Percentiles rank a stretch among this genome's conserved stretches.
These are phyloP conservation scores for Agapetus fuscipes DNA, from an alignment of 2,888 invertebrate species.

Conservation along the genomic window DNA sequence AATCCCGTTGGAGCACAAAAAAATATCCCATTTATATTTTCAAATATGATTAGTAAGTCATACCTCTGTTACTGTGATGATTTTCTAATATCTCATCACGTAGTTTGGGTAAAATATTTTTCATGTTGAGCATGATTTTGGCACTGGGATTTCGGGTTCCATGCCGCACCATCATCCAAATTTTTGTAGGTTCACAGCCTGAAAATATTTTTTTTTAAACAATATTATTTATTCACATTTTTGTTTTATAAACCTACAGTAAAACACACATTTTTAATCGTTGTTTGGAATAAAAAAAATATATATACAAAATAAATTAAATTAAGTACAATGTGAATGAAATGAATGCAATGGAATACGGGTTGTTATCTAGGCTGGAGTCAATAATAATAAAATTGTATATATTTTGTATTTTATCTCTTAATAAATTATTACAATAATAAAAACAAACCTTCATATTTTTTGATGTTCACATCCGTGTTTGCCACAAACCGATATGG, in stretches of 20 bases:
- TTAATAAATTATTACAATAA: slow-evolving; percentile 1
- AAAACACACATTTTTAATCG: no score
- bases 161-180: slow-evolving; percentile 70
- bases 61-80: slow-evolving; percentile 24
- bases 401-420: no score
- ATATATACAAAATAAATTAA: no score
- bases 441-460: slow-evolving; percentile 45
- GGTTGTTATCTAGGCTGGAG: no score
- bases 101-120: slow-evolving; percentile 41
- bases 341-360: no score
- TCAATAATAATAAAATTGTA: no score
- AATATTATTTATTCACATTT: slow-evolving; percentile 8
- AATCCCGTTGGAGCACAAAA: no score
- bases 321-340: no score
- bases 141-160: slow-evolving; percentile 65
- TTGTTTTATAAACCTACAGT: no score
- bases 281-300: no score
- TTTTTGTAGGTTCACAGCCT: slow-evolving; percentile 57
- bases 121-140: slow-evolving; percentile 46
- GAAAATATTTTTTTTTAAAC: slow-evolving; percentile 17
- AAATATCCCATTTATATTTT: no score
- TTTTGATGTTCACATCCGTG: slow-evolving; percentile 47
- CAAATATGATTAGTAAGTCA: no score
- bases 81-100: slow-evolving; percentile 45
- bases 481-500: slow-evolving; percentile 64